Conservation (phyloP, 2,888 invertebrate species). For the Ditula angustiorana region DNA sequence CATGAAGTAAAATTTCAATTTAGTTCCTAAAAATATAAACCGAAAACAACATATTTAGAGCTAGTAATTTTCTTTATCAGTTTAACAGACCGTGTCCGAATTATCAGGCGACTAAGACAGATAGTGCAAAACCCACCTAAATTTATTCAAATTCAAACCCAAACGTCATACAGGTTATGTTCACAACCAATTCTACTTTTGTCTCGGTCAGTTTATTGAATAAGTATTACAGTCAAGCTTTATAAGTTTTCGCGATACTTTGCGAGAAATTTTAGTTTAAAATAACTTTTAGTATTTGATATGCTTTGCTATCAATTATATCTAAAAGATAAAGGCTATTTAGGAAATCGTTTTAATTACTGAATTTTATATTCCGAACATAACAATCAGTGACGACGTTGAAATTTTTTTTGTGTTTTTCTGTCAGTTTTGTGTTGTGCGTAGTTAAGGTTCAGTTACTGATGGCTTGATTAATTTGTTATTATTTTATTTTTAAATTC, state of each 20-base stretch:
- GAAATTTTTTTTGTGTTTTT: constrained; percentile 69
- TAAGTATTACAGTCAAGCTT: background rate
- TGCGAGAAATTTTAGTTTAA: no score
- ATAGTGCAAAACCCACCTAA: background rate
- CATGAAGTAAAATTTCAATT: no score
- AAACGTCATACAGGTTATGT: background rate
- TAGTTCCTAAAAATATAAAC: no score
- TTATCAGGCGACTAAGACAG: constrained; percentile 1
- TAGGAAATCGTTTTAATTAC: background rate
- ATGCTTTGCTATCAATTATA: background rate
- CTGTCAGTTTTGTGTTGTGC: constrained; percentile 85
- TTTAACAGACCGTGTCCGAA: background rate
- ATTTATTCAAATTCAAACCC: no score
- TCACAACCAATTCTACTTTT: constrained; percentile 14
- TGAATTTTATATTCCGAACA: constrained; percentile 30
- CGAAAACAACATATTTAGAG: no score
- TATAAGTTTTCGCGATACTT: background rate
- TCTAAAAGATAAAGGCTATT: background rate
- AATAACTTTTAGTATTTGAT: background rate
- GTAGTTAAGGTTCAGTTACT: constrained; percentile 82
- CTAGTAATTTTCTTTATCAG: no score
- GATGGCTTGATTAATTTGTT: constrained; percentile 83
- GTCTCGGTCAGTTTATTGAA: background rate
- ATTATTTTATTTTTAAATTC: constrained; percentile 77
- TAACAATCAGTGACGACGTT: constrained; percentile 43